Evolutionary conservation across 2,797 vertebrate species (phyloP).

Genomic region (Lates japonicus): DNA sequence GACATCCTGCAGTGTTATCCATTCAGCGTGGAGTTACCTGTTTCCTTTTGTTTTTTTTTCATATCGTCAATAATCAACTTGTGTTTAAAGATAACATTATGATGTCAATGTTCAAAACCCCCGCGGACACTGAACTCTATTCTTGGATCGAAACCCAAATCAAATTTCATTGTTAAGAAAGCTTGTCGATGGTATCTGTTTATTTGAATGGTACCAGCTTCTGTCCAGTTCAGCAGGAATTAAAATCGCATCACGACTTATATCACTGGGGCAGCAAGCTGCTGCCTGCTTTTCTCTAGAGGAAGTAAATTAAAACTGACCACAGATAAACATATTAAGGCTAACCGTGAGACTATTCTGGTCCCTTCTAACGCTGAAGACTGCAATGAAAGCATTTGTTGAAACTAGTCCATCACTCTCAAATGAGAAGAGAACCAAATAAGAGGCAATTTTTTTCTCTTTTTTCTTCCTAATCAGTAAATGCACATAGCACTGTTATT

Average conservation of each 20-base stretch:
- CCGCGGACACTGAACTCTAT: not conserved
- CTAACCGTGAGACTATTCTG: conserved; percentile 1
- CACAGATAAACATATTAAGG: not conserved
- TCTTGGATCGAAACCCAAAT: not conserved
- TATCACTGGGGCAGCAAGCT: not conserved
- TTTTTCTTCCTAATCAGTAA: not conserved
- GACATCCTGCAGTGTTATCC: not conserved
- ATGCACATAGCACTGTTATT: not conserved
- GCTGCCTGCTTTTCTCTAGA: not conserved
- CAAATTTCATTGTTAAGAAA: not conserved
- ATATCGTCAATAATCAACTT: conserved; percentile 2
- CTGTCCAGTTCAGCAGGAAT: not conserved
- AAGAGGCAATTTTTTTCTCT: not conserved
- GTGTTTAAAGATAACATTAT: conserved; percentile 20
- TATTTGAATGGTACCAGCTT: not conserved
- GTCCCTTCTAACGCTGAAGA: not conserved
- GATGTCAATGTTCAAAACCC: conserved; percentile 4
- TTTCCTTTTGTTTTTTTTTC: not conserved
- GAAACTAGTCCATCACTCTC: not conserved
- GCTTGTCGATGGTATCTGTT: not conserved
- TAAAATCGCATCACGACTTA: not conserved
- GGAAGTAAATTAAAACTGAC: conserved; percentile 8
- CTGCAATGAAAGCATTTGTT: not conserved
- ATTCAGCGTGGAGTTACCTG: not conserved
- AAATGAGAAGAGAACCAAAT: not conserved